phyloP scores from a whole-genome alignment of 2,797 vertebrate genomes.

The Vespertilio murinus region DNA sequence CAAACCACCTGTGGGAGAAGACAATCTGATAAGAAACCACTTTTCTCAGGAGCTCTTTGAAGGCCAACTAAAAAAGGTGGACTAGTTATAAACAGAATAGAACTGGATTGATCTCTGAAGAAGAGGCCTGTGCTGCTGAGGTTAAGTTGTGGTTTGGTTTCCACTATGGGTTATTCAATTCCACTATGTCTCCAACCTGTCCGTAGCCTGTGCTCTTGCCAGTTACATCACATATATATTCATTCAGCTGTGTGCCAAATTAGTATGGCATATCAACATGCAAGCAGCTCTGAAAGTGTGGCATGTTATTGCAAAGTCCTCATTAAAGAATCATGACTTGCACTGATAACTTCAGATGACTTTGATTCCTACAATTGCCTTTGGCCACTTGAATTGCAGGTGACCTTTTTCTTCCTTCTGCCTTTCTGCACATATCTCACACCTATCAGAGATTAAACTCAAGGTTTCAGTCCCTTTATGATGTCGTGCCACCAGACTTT shows the following conservation, averaged over 20 bases:
- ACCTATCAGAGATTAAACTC: neutral
- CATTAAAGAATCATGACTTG: neutral
- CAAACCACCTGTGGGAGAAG: conserved; percentile 20
- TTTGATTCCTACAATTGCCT: neutral
- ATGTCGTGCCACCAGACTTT: neutral
- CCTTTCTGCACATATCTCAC: neutral
- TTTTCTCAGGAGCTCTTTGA: neutral
- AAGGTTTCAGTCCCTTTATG: neutral
- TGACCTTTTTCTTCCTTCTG: neutral
- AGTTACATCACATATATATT: neutral
- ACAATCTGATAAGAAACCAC: neutral
- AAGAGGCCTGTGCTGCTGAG: neutral
- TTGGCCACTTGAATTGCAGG: neutral
- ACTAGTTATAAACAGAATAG: conserved; percentile 5
- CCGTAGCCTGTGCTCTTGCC: neutral
- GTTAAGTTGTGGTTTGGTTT: neutral
- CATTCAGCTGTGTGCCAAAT: neutral
- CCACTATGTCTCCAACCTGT: neutral
- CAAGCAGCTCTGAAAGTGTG: neutral
- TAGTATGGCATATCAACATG: neutral
- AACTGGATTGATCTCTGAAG: neutral
- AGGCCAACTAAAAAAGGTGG: neutral
- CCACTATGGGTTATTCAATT: neutral
- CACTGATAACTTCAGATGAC: neutral
- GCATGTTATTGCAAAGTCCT: neutral